Evolutionary conservation across 2,888 invertebrate genomes (phyloP).

Genomic region (Harpalus rufipes): DNA sequence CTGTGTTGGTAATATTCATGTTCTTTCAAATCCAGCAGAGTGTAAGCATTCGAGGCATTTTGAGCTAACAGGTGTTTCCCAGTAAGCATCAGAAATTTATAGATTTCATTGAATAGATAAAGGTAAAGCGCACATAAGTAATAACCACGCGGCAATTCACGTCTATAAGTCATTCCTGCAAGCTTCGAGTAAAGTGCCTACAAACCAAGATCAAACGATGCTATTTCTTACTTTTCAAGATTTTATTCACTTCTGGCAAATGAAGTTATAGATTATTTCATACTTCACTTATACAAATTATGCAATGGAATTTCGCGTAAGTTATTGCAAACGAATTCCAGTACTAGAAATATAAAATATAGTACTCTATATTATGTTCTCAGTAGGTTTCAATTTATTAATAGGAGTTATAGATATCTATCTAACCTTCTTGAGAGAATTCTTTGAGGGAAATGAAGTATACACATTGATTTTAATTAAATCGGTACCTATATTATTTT

Average conservation of each 20-base stretch:
- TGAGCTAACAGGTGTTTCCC: constrained; percentile 39
- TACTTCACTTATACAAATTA: constrained; percentile 20
- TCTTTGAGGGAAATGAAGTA: too few relatives aligned
- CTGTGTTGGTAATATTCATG: too few relatives aligned
- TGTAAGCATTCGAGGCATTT: constrained; percentile 36
- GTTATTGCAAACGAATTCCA: not conserved
- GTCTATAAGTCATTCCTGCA: constrained; percentile 17
- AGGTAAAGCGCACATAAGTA: constrained; percentile 46
- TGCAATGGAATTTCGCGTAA: not conserved
- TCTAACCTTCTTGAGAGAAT: not conserved
- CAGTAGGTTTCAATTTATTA: not conserved
- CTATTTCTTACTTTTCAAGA: constrained; percentile 25
- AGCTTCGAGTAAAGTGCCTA: constrained; percentile 8
- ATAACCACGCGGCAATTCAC: constrained; percentile 28
- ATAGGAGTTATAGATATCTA: not conserved
- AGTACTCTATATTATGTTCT: not conserved
- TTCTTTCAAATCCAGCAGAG: not conserved
- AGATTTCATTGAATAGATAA: constrained; percentile 42
- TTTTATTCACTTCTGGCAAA: constrained; percentile 22
- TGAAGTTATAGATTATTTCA: constrained; percentile 20
- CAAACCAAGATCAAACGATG: constrained; percentile 12
- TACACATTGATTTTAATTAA: too few relatives aligned
- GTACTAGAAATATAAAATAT: not conserved
- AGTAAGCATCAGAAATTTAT: constrained; percentile 41
- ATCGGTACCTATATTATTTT: too few relatives aligned